Percentiles rank a stretch among this genome's conserved stretches.
Evolutionary conservation across 2,888 invertebrate genomes (phyloP).

Genomic region (Argynnis bischoffii): DNA sequence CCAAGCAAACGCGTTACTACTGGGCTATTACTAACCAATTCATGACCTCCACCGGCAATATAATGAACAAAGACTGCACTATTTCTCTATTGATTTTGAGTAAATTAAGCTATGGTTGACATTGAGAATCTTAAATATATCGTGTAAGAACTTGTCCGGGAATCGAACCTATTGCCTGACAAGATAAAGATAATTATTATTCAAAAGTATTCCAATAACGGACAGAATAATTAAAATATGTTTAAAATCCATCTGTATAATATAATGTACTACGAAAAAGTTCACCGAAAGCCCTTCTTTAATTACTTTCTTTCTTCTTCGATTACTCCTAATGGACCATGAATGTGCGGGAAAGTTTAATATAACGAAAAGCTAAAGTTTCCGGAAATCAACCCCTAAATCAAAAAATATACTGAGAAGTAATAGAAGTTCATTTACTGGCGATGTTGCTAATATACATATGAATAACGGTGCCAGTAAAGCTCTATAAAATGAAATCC

Average conservation of each 20-base stretch:
- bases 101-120: no score
- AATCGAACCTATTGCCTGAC: neutral
- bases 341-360: conserved; percentile 17
- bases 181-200: neutral
- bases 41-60: no score
- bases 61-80: no score
- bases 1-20: no score
- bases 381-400: neutral
- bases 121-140: no score
- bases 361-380: conserved; percentile 16
- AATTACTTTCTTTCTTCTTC: conserved; percentile 12
- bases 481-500: no score
- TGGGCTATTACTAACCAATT: no score
- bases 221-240: neutral
- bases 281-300: conserved; percentile 3
- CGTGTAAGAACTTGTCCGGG: neutral
- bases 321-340: conserved; percentile 18
- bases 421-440: neutral
- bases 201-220: neutral
- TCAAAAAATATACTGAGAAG: neutral
- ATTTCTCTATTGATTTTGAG: no score
- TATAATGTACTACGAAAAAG: conserved; percentile 2
- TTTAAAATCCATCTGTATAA: neutral
- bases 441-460: no score
- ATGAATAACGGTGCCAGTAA: no score